Conservation (phyloP, 2,797 vertebrate genomes). For the Nothura maculosa region DNA sequence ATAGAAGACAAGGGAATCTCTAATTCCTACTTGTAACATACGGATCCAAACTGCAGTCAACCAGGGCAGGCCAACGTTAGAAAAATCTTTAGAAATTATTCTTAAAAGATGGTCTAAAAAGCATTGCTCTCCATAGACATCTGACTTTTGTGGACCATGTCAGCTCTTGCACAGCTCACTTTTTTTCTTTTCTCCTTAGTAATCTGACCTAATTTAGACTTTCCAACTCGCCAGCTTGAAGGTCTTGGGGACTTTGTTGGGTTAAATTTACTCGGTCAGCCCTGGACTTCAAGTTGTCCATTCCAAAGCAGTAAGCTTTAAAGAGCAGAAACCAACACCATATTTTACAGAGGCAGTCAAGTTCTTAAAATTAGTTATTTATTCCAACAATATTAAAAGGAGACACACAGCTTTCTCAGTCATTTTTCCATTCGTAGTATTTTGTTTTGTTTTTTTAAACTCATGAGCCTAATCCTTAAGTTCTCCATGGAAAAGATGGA, state of each 20-base stretch:
- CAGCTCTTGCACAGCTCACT: background rate
- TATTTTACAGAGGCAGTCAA: conserved; percentile 69
- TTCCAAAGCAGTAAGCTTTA: conserved; percentile 30
- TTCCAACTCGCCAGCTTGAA: background rate
- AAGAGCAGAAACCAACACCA: conserved; percentile 60
- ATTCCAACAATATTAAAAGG: conserved; percentile 69
- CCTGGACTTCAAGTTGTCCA: conserved; percentile 3
- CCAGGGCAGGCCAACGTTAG: background rate
- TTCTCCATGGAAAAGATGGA: conserved; percentile 61
- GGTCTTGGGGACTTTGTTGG: background rate
- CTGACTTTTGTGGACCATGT: background rate
- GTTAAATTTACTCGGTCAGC: conserved; percentile 9
- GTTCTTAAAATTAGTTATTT: conserved; percentile 63
- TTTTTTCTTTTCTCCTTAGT: background rate
- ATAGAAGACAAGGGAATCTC: background rate
- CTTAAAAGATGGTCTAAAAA: background rate
- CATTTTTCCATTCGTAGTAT: conserved; percentile 69
- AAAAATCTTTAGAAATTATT: conserved; percentile 13
- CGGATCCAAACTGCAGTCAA: background rate
- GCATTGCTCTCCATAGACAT: background rate
- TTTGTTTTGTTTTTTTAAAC: conserved; percentile 58
- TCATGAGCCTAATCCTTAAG: conserved; percentile 46
- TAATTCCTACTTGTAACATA: background rate
- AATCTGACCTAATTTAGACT: background rate
- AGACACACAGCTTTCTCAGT: conserved; percentile 29